These are phyloP conservation scores for Gerris lacustris DNA, from an alignment of 2,888 invertebrate species.

Conservation along the genomic window DNA sequence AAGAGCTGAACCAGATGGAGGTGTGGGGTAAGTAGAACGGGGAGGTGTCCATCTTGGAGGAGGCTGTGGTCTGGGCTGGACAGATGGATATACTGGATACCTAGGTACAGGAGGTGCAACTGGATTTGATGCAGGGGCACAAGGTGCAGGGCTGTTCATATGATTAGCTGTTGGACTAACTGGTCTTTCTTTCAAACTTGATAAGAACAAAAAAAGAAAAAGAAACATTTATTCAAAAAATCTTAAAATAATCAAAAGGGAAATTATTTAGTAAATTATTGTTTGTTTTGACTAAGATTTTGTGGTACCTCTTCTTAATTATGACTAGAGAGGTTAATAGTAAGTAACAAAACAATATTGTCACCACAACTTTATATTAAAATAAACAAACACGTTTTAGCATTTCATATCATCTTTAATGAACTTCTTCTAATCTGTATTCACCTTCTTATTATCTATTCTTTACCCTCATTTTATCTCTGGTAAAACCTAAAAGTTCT, in stretches of 20 bases:
- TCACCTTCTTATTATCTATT: too few species aligned
- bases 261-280: too few species aligned
- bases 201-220: slow-evolving; percentile 18
- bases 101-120: slow-evolving; percentile 41
- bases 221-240: background rate
- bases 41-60: slow-evolving; percentile 23
- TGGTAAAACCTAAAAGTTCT: too few species aligned
- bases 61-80: slow-evolving; percentile 22
- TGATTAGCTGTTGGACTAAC: slow-evolving; percentile 47
- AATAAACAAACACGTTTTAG: too few species aligned
- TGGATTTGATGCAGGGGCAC: slow-evolving; percentile 14
- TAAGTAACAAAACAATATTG: too few species aligned
- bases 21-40: slow-evolving; percentile 20
- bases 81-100: slow-evolving; percentile 24
- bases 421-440: too few species aligned
- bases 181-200: slow-evolving; percentile 53
- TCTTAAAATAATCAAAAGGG: slow-evolving; percentile 8
- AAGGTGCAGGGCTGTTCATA: slow-evolving; percentile 14
- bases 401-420: too few species aligned
- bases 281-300: too few species aligned
- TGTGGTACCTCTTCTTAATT: too few species aligned
- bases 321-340: too few species aligned
- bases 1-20: slow-evolving; percentile 40
- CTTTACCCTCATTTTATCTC: too few species aligned
- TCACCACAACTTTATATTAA: too few species aligned